phyloP scores from a whole-genome alignment of 1,140 invertebrate species.

The Eumaeus atala region DNA sequence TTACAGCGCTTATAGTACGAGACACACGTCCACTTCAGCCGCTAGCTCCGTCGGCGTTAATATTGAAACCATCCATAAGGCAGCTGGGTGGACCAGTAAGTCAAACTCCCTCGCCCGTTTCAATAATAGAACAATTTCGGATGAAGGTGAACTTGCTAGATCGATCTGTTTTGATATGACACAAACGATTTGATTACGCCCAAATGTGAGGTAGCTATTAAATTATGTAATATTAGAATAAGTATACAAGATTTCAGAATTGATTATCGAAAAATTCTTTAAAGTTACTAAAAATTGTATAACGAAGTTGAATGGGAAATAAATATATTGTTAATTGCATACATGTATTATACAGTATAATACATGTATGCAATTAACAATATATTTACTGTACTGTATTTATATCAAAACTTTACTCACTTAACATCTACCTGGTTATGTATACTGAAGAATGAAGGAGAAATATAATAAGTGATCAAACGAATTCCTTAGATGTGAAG shows the following conservation, averaged over 20 bases:
- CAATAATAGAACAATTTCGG: slow-evolving; percentile 20
- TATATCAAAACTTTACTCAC: too few relatives aligned
- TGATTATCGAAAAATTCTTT: slow-evolving; percentile 1
- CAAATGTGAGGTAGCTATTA: too few relatives aligned
- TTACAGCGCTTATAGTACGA: not conserved
- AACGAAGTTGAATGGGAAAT: slow-evolving; percentile 12
- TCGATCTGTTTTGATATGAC: slow-evolving; percentile 10
- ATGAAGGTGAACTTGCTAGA: slow-evolving; percentile 8
- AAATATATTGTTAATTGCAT: slow-evolving; percentile 15
- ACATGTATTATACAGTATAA: too few relatives aligned
- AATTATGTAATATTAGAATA: too few relatives aligned
- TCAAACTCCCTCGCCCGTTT: slow-evolving; percentile 33
- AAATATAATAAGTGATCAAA: slow-evolving; percentile 19
- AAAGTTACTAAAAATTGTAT: slow-evolving; percentile 6
- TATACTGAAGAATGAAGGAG: slow-evolving; percentile 18
- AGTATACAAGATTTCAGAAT: not conserved
- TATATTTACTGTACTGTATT: slow-evolving; percentile 16
- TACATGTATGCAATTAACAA: too few relatives aligned
- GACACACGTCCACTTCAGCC: slow-evolving; percentile 13
- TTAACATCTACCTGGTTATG: too few relatives aligned
- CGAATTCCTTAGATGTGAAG: slow-evolving; percentile 15
- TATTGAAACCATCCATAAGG: slow-evolving; percentile 30
- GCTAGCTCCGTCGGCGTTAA: slow-evolving; percentile 29
- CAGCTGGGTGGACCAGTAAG: slow-evolving; percentile 30
- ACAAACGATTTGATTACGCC: too few relatives aligned